Percentiles rank a stretch among this genome's conserved stretches.
phyloP scores from a whole-genome alignment of 2,797 vertebrate genomes.

The Poeciliopsis paucimaculata region DNA sequence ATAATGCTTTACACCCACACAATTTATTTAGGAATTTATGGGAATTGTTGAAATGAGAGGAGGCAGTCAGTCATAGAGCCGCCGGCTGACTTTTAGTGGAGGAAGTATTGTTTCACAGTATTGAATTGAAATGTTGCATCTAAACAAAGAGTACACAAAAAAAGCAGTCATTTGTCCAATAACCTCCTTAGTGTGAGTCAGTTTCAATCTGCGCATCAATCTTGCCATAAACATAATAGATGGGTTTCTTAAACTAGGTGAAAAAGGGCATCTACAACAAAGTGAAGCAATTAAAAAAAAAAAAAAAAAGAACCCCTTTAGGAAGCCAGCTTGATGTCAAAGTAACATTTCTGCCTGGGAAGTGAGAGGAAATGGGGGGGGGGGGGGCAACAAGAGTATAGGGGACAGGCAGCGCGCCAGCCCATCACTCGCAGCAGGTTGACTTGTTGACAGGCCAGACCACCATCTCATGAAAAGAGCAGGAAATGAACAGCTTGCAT shows the following conservation, averaged over 20 bases:
- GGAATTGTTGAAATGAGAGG: slow-evolving; percentile 9
- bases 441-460: slow-evolving; percentile 35
- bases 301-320: slow-evolving; percentile 51
- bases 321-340: slow-evolving; percentile 61
- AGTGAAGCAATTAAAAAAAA: slow-evolving; percentile 45
- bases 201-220: slow-evolving; percentile 51
- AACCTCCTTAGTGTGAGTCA: slow-evolving; percentile 27
- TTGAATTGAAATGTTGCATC: slow-evolving; percentile 13
- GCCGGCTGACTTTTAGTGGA: slow-evolving; percentile 30
- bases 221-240: slow-evolving; percentile 27
- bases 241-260: slow-evolving; percentile 38
- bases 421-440: slow-evolving; percentile 46
- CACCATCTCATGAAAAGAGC: slow-evolving; percentile 34
- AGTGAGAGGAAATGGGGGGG: slow-evolving; percentile 54
- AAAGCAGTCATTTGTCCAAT: slow-evolving; percentile 10
- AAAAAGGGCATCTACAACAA: slow-evolving; percentile 25
- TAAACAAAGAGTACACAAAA: slow-evolving; percentile 17
- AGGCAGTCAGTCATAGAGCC: slow-evolving; percentile 25
- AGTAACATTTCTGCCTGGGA: slow-evolving; percentile 46
- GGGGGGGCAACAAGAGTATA: slow-evolving; percentile 41
- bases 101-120: slow-evolving; percentile 43
- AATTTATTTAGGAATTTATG: slow-evolving; percentile 52
- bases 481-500: slow-evolving; percentile 43
- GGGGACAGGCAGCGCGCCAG: slow-evolving; percentile 45
- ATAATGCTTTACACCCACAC: slow-evolving; percentile 47